phyloP scores from a whole-genome alignment of 2,888 invertebrate species.

The Tetragnatha montana region DNA sequence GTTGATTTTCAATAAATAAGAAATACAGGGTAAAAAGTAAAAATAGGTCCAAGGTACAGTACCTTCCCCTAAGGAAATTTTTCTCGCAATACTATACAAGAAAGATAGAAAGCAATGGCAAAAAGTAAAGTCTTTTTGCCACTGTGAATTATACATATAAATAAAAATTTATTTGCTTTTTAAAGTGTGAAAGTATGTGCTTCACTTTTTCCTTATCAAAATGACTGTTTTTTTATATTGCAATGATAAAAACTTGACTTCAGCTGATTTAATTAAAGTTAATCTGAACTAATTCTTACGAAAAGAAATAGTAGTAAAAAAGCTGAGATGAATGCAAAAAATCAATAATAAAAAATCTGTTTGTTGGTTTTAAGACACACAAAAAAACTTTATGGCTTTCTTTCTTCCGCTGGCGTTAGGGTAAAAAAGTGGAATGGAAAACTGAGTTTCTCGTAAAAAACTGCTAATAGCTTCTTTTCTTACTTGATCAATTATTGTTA shows the following conservation, averaged over 20 bases:
- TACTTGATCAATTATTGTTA: conserved; percentile 28
- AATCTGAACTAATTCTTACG: conserved; percentile 42
- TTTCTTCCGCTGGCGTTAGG: background rate
- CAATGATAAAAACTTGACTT: conserved; percentile 12
- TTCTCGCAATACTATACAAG: no score
- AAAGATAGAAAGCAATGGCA: no score
- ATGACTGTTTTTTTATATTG: conserved; percentile 1
- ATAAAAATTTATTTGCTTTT: no score
- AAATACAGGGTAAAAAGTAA: no score
- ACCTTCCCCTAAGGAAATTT: no score
- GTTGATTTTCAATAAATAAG: no score
- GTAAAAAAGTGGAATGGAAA: background rate
- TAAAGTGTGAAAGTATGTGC: background rate
- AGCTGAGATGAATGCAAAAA: conserved; percentile 16
- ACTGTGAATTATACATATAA: no score
- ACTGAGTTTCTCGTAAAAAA: conserved; percentile 19
- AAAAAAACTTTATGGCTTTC: conserved; percentile 5
- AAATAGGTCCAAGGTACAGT: no score
- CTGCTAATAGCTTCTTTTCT: conserved; percentile 38
- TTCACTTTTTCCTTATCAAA: background rate
- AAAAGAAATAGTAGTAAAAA: conserved; percentile 2
- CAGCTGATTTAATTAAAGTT: conserved; percentile 49
- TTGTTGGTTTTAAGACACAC: conserved; percentile 4
- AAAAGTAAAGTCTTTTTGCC: no score
- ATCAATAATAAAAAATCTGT: conserved; percentile 5